phyloP scores from a whole-genome alignment of 2,113 vertebrate species.

The Emydura subglobosa region DNA sequence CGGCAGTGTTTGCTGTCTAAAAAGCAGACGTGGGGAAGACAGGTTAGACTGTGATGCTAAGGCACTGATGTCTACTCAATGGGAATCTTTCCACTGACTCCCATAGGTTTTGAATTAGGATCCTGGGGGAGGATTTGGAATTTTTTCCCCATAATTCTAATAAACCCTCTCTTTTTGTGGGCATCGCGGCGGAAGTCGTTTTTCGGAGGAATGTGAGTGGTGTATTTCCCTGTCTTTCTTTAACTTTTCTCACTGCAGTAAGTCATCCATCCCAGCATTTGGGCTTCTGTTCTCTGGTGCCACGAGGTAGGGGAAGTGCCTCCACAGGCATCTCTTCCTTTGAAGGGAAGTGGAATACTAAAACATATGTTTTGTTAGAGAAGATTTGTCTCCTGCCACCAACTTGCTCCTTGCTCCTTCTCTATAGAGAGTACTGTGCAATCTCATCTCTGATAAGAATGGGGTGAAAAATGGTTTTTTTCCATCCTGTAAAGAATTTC shows the following conservation, averaged over 20 bases:
- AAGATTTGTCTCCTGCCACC: not conserved
- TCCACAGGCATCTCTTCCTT: not conserved
- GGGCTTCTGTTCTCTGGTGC: not conserved
- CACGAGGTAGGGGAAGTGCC: fast-evolving
- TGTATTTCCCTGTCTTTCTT: not conserved
- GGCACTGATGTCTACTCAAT: not conserved
- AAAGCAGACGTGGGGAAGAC: not conserved
- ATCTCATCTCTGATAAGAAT: fast-evolving
- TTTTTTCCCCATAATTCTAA: not conserved
- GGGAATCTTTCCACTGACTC: not conserved
- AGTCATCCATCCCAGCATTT: not conserved
- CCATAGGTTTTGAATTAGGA: not conserved
- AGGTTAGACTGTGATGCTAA: not conserved
- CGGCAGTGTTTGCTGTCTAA: not conserved
- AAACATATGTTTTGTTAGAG: not conserved
- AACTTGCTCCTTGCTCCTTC: not conserved
- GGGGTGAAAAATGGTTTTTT: fast-evolving
- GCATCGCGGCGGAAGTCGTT: not conserved
- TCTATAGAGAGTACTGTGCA: not conserved
- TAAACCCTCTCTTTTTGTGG: not conserved
- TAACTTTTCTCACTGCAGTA: not conserved
- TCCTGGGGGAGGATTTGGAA: not conserved
- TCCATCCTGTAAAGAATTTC: too few relatives aligned
- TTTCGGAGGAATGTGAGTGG: not conserved
- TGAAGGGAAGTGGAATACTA: not conserved